Evolutionary conservation across 64 coral and sea anemone species (phyloP).

Genomic region (Anthopleura sola): DNA sequence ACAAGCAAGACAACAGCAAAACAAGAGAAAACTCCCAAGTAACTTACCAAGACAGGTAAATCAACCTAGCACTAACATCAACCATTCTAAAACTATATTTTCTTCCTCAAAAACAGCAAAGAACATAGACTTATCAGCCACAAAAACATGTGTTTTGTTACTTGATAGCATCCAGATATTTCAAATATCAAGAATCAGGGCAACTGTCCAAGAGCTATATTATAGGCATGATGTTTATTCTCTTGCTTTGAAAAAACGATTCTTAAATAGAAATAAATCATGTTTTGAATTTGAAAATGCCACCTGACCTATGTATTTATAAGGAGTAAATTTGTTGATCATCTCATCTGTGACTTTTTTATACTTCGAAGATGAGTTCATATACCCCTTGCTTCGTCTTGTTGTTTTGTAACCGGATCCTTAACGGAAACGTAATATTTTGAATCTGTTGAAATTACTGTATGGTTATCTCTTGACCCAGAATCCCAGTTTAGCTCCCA

Average conservation of each 20-base stretch:
- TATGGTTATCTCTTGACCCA: conserved; percentile 12
- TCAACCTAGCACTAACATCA: background rate
- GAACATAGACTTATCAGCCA: background rate
- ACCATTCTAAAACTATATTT: background rate
- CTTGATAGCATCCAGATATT: conserved; percentile 18
- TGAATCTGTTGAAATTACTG: conserved; percentile 16
- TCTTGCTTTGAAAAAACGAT: background rate
- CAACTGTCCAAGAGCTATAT: conserved; percentile 12
- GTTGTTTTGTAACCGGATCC: conserved; percentile 13
- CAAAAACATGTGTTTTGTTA: conserved; percentile 26
- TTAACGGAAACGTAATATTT: conserved; percentile 23
- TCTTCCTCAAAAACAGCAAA: background rate
- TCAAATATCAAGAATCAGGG: conserved; percentile 16
- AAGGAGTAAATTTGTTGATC: background rate
- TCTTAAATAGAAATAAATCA: background rate
- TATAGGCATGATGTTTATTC: background rate
- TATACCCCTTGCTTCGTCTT: background rate
- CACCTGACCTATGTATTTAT: conserved; percentile 3
- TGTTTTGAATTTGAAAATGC: background rate
- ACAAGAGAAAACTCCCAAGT: conserved; percentile 31
- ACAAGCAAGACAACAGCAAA: conserved; percentile 34
- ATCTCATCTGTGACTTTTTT: background rate
- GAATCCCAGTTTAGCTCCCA: background rate
- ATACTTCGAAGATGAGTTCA: background rate
- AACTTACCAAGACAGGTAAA: conserved; percentile 33